Evolutionary conservation across 2,797 vertebrate species (phyloP), one percentile per base, ranked within the genome.

Genomic region (Neosalanx taihuensis): DNA sequence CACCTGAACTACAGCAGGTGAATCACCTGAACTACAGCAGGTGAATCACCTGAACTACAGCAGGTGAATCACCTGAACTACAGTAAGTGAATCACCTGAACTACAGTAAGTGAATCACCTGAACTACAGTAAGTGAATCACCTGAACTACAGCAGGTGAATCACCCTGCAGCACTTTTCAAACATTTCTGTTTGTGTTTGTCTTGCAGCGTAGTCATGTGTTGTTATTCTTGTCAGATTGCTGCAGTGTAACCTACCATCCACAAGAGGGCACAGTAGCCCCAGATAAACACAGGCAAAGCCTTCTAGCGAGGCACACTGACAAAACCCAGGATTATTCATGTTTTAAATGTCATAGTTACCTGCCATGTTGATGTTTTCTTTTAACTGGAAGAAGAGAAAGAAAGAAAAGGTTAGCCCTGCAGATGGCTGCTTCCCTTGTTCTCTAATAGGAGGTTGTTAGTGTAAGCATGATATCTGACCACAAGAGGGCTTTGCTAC

Each of bases 311-410:
- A 56, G 13, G 53, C 3, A 37, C 35, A 2, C 35, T 37, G 35
- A 37, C 35, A 37, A 37, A 9, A 37, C 2, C 6, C 7, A 37
- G 35, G 35, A 26, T 26, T 26, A 26, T 26, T 26, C 23, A 62
- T 18, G 31, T 62, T 62, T 15, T 61, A 6, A 29, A 30, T 26
- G 1, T 26, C 5, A 30, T 67, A 53, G 17, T 81, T 90, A 93
- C 93, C 93, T 93, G 92, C 90, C 93, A 94, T 94, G 84, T 56
- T 89, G 83, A 72, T 79, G 67, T 85, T 81, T 57, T 84, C 67
- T 71, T 90, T 86, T 70, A 84, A 71, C 87, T 87, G 4, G 73
- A 86, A 78, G 23, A 17, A 82, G 6, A 84, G 60, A 86, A 68
- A 20, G 62, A 49, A 20, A 68, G 15, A 35, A 13, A 57, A 37